phyloP scores from a whole-genome alignment of 2,888 invertebrate genomes.

The Julus scanicus region DNA sequence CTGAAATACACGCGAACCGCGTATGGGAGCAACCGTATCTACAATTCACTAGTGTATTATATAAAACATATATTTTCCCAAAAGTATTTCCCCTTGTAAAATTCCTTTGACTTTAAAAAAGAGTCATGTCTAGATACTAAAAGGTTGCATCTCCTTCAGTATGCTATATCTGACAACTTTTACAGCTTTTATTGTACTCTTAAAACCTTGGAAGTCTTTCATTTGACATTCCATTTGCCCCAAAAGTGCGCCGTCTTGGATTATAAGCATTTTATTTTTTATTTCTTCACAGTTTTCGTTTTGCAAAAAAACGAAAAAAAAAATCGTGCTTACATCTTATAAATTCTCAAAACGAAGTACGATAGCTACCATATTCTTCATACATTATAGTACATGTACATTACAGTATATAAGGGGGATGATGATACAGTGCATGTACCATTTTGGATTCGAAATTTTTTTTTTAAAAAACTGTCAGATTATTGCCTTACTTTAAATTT shows the following conservation, averaged over 20 bases:
- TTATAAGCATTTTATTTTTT: neutral
- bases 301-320: neutral
- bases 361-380: neutral
- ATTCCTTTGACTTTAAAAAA: neutral
- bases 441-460: too few relatives aligned
- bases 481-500: too few relatives aligned
- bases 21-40: neutral
- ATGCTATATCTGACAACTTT: neutral
- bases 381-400: neutral
- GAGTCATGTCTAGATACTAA: conserved; percentile 3
- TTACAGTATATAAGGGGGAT: neutral
- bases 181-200: neutral
- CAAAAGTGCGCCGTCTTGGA: neutral
- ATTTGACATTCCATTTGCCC: neutral
- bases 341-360: neutral
- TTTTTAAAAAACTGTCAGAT: too few relatives aligned
- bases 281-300: neutral
- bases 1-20: neutral
- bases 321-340: neutral
- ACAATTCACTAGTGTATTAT: neutral
- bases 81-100: conserved; percentile 14
- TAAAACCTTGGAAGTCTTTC: neutral
- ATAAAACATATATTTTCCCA: neutral
- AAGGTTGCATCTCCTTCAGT: neutral
- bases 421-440: too few relatives aligned